A percentile compares a stretch with the other conserved stretches of the same genome.
Evolutionary conservation across 1,140 invertebrate species (phyloP).

Genomic region (Drosophila malerkotliana): DNA sequence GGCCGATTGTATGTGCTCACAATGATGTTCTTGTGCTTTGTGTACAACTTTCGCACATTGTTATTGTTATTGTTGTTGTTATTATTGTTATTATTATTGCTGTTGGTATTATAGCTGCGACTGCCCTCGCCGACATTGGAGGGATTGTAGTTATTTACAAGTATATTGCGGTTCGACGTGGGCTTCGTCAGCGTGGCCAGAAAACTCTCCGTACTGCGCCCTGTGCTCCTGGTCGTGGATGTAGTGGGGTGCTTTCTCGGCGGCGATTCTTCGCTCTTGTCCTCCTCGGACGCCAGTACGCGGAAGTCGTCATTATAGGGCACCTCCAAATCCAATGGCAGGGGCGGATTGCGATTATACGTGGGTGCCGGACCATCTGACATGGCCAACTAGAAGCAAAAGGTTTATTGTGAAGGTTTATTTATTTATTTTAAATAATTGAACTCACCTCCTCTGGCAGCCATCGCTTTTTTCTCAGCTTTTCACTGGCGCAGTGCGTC

Average conservation of each 20-base stretch:
- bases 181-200: conserved; percentile 70
- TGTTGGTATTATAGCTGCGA: conserved; percentile 55
- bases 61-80: conserved; percentile 52
- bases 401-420: conserved; percentile 16
- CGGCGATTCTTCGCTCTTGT: conserved; percentile 53
- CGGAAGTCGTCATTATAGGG: conserved; percentile 86
- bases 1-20: conserved; percentile 81
- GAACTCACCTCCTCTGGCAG: conserved; percentile 83
- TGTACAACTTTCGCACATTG: conserved; percentile 75
- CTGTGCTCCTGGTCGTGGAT: conserved; percentile 53
- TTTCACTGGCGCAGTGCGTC: conserved; percentile 80
- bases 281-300: conserved; percentile 79
- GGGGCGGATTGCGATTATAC: conserved; percentile 86
- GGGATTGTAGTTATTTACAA: conserved; percentile 84
- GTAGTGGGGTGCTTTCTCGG: conserved; percentile 34
- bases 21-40: conserved; percentile 82
- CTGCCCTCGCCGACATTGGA: conserved; percentile 70
- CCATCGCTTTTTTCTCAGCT: conserved; percentile 81
- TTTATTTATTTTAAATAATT: background rate
- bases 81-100: conserved; percentile 58
- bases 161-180: conserved; percentile 80
- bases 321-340: conserved; percentile 87
- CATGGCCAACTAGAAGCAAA: conserved; percentile 67
- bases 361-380: conserved; percentile 76
- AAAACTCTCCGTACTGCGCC: conserved; percentile 71